A percentile compares a stretch with the other conserved stretches of the same genome.
Conservation (phyloP, 1,140 invertebrate species). For the Octopus sinensis region DNA sequence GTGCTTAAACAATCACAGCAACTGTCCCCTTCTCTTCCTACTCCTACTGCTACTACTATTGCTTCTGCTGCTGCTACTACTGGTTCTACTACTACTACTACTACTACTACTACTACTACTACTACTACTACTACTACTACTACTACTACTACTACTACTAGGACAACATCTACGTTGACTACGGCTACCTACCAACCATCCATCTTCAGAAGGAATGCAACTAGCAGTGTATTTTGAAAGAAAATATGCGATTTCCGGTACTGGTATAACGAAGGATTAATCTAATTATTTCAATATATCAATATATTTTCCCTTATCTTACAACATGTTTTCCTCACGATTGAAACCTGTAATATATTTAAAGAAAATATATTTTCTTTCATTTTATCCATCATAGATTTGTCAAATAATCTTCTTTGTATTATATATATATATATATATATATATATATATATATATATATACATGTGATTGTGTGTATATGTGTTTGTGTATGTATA, state of each 20-base stretch:
- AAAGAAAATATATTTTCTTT: no score
- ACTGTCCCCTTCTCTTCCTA: conserved; percentile 2
- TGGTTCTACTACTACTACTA: conserved; percentile 14
- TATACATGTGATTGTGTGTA: no score
- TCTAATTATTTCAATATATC: background rate
- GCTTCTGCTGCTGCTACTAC: conserved; percentile 4
- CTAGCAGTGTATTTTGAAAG: background rate
- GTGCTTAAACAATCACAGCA: background rate
- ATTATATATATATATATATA: no score
- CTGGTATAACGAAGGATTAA: background rate
- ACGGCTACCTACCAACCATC: no score
- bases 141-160: conserved; percentile 17
- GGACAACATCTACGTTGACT: background rate
- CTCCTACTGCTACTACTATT: background rate
- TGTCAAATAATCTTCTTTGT: no score
- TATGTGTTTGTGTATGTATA: no score
- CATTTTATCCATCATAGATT: no score
- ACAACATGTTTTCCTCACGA: no score
- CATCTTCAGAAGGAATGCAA: no score
- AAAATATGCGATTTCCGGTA: background rate
- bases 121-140: conserved; percentile 14
- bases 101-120: conserved; percentile 16
- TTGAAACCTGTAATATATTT: no score
- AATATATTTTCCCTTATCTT: no score
- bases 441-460: no score